phyloP scores from a whole-genome alignment of 2,797 vertebrate genomes.

The Bradypus variegatus region DNA sequence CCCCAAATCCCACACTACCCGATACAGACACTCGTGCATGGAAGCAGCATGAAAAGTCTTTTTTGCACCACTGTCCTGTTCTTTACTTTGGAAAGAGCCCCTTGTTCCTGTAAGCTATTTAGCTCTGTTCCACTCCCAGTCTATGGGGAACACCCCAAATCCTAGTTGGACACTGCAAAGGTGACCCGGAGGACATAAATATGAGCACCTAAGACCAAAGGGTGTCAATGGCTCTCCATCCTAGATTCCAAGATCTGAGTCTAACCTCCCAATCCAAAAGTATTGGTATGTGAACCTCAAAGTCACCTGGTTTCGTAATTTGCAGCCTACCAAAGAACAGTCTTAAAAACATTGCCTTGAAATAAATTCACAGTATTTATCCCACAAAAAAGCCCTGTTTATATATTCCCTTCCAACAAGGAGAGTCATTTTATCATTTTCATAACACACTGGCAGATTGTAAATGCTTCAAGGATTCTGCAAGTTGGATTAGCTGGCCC shows the following conservation, averaged over 20 bases:
- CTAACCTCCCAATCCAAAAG: neutral
- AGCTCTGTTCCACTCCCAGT: neutral
- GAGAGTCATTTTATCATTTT: neutral
- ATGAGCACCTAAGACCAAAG: neutral
- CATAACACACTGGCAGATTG: neutral
- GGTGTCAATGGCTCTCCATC: neutral
- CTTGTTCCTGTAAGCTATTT: neutral
- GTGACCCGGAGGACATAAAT: neutral
- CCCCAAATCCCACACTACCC: neutral
- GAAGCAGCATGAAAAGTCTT: neutral
- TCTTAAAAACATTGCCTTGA: neutral
- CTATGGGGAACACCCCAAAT: neutral
- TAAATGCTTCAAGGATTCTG: neutral
- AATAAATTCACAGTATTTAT: neutral
- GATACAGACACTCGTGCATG: neutral
- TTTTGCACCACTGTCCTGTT: neutral
- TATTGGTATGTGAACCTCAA: neutral
- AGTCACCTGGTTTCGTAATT: neutral
- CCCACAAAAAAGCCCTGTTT: neutral
- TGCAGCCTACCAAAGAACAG: neutral
- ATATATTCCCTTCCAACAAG: neutral
- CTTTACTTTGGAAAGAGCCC: neutral
- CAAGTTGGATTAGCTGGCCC: neutral
- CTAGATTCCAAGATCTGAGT: neutral
- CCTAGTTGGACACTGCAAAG: neutral